Conservation (phyloP, 2,113 vertebrate genomes). For the Carettochelys insculpta region DNA sequence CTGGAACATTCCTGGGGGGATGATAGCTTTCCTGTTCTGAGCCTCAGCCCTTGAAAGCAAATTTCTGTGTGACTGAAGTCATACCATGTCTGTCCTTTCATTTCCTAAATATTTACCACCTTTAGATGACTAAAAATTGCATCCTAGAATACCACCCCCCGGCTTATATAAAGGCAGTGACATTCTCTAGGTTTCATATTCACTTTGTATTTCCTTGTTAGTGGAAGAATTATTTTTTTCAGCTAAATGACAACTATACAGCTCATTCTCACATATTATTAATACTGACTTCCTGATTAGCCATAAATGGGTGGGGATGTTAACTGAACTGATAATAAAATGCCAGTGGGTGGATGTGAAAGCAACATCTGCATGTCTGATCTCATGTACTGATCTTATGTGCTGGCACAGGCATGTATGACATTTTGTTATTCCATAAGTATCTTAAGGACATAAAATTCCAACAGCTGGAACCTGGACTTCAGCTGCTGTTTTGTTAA, state of each 20-base stretch:
- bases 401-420: slow-evolving; percentile 64
- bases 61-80: fast-evolving
- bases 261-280: slow-evolving; percentile 65
- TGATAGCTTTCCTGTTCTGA: not conserved
- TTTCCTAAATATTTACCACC: not conserved
- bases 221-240: slow-evolving; percentile 64
- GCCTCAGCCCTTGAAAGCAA: fast-evolving
- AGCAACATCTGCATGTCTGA: slow-evolving; percentile 70
- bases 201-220: slow-evolving; percentile 18
- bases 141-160: slow-evolving; percentile 17
- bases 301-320: slow-evolving; percentile 58
- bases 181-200: slow-evolving; percentile 5
- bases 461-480: slow-evolving; percentile 69
- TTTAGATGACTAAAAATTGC: not conserved
- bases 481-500: slow-evolving; percentile 33
- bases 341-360: slow-evolving; percentile 70
- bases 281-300: slow-evolving; percentile 58
- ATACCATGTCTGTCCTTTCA: not conserved
- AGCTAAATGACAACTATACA: slow-evolving; percentile 69
- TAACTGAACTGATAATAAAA: slow-evolving; percentile 62
- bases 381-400: slow-evolving; percentile 73
- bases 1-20: not conserved
- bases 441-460: slow-evolving; percentile 69
- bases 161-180: not conserved
- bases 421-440: slow-evolving; percentile 72